Base-by-base conservation (phyloP, 92 coral and sea anemone genomes). In the Pocillopora grandis region DNA sequence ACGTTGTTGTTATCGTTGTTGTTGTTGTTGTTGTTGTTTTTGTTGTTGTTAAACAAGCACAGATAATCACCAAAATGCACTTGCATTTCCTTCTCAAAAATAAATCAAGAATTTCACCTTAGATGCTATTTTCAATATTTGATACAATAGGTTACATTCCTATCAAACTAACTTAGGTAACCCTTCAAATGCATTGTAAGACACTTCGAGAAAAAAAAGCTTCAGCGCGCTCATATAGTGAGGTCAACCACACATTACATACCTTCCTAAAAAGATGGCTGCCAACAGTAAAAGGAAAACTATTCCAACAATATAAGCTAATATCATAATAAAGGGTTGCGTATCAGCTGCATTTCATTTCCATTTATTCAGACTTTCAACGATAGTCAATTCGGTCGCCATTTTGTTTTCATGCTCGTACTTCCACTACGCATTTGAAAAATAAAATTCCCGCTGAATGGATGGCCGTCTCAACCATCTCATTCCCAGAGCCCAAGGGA, bases 221-320 rank as follows among this genome's bases (percentile, higher is more conserved):
- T 3, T 42, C 52, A 42, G 8, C 52, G 8, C 52, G 8, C 8
- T 7, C 52, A 42, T 42, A 3, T 3, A 42, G 52, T 7, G 52
- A 42, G 52, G 52, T 42, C 5, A 14, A 20, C 27, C 21, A 35
- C 16, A 12, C 12, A 56, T 48, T 52, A 83, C 73, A 58, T 81
- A 93, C 97, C 97, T 93, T 88, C 97, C 94, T 7, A 93, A 76
- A 80, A 93, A 93, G 73, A 91, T 72, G 23, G 91, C 95, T 55
- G 88, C 87, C 60, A 91, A 75, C 17, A 91, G 58, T 12, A 85
- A 75, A 33, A 91, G 72, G 66, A 84, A 33, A 27, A 89, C 3
- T 33, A 89, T 16, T 17, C 84, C 90, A 12, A 69, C 90, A 61
- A 84, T 84, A 79, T 93, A 92, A n/a, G 79, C 31, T 31, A 87